Base-by-base conservation (phyloP, 1,140 invertebrate genomes). In the Cotesia glomerata region DNA sequence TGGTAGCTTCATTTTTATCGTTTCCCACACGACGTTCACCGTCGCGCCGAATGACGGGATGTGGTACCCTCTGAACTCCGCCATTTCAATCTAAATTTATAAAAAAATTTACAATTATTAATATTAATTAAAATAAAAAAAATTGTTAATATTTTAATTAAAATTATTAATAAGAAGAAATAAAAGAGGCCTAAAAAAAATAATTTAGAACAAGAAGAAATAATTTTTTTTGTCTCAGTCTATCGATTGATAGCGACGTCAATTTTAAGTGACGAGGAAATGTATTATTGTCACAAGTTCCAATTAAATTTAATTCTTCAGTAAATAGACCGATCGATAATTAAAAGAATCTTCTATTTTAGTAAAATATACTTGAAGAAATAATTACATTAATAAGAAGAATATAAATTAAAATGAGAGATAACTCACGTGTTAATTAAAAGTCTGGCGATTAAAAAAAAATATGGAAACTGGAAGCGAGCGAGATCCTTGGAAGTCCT, bases 11-110 rank as follows among this genome's bases (percentile, higher is more conserved):
- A 93, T 91, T 71, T 93, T 91, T 36, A 94, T 88, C 16, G 93
- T 93, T 83, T 94, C 93, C 90, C 93, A 91, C 2, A 93, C 92
- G 64, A 94, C 93, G 80, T 93, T 93, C 74, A 95, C 81, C 14
- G 92, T 91, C 78, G 93, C 93, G 76, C 90, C 89, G 58, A 94
- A 81, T 35, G 93, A 92, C 13, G 94, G 94, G 76, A 93, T 86
- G 63, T 86, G 88, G 68, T 90, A 89, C 73, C 90, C 88, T 34
- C 90, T 89, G 68, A 93, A 89, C 75, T 88, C 83, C 64, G 89
- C 87, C 90, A 91, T 91, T 74, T 78, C 76, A 52, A 51, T 58
- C 32, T 59, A 62, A 9, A 62, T 62, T 18, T 62, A 26, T 34
- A 39, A 39, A 39, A 7, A 39, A 7, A 5, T 39, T 7, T 39